phyloP scores from a whole-genome alignment of 2,888 invertebrate genomes.

The Melipona beecheii region DNA sequence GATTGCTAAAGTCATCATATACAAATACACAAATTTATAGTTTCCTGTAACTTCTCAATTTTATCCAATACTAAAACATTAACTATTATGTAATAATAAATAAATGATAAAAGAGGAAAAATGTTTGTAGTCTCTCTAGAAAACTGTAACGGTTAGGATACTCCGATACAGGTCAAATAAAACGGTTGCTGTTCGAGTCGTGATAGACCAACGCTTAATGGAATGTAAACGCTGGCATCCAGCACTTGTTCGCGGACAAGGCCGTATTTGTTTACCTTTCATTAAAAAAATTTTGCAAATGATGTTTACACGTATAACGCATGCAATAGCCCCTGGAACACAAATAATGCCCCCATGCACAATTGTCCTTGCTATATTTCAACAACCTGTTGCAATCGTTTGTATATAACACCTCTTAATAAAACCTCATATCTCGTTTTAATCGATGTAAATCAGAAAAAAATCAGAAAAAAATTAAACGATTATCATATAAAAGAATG shows the following conservation, averaged over 20 bases:
- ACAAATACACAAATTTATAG: not conserved
- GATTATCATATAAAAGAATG: no score
- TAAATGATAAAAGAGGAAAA: not conserved
- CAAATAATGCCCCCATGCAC: not conserved
- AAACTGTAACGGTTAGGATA: conserved; percentile 32
- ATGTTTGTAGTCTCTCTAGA: conserved; percentile 31
- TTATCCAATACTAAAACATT: not conserved
- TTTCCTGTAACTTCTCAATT: not conserved
- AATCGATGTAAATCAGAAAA: not conserved
- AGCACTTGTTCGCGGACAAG: conserved; percentile 41
- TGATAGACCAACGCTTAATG: conserved; percentile 45
- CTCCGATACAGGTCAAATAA: conserved; percentile 43
- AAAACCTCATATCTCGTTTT: not conserved
- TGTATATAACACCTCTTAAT: not conserved
- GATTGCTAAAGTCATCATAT: not conserved
- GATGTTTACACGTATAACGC: conserved; percentile 8
- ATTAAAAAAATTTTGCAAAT: conserved; percentile 19
- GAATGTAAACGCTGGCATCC: conserved; percentile 38
- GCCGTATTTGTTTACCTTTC: conserved; percentile 16
- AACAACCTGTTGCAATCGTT: conserved; percentile 41
- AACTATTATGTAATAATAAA: not conserved
- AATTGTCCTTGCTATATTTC: not conserved
- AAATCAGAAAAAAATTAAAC: conserved; percentile 5
- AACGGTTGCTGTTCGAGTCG: conserved; percentile 50
- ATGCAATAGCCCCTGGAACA: not conserved